Percentiles rank a stretch among this genome's conserved stretches.
These are phyloP conservation scores for Oryzias woworae DNA, from an alignment of 2,113 vertebrate species.

Conservation along the genomic window DNA sequence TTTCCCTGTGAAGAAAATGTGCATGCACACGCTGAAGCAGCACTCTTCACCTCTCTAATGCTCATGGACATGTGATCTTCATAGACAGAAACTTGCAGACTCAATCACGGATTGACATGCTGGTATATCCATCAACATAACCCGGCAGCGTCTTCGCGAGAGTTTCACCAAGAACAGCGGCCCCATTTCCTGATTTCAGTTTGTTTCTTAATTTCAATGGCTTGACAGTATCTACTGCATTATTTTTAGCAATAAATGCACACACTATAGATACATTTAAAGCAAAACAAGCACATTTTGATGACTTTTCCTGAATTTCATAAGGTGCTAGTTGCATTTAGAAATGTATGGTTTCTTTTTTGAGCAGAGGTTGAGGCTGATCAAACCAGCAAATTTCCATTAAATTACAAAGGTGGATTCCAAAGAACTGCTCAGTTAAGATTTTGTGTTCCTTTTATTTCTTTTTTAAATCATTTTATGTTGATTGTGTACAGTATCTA, in stretches of 20 bases:
- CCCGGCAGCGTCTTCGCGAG: no score
- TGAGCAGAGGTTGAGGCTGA: slow-evolving; percentile 1
- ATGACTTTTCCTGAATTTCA: slow-evolving; percentile 14
- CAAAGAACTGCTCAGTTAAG: slow-evolving; percentile 37
- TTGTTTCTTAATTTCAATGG: no score
- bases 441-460: neutral
- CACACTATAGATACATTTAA: slow-evolving; percentile 16
- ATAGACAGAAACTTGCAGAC: no score
- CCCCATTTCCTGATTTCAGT: no score
- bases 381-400: slow-evolving; percentile 18
- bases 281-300: slow-evolving; percentile 2
- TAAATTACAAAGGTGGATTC: slow-evolving; percentile 11
- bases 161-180: no score
- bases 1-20: no score
- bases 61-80: no score
- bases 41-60: no score
- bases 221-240: no score
- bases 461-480: slow-evolving; percentile 1
- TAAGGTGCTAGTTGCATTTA: slow-evolving; percentile 54
- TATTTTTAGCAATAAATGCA: neutral
- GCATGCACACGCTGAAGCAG: no score
- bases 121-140: no score
- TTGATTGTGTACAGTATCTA: slow-evolving; percentile 1
- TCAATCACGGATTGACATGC: no score
- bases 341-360: slow-evolving; percentile 11